Conservation (phyloP, 2,113 vertebrate species). For the Catharus fuscescens region DNA sequence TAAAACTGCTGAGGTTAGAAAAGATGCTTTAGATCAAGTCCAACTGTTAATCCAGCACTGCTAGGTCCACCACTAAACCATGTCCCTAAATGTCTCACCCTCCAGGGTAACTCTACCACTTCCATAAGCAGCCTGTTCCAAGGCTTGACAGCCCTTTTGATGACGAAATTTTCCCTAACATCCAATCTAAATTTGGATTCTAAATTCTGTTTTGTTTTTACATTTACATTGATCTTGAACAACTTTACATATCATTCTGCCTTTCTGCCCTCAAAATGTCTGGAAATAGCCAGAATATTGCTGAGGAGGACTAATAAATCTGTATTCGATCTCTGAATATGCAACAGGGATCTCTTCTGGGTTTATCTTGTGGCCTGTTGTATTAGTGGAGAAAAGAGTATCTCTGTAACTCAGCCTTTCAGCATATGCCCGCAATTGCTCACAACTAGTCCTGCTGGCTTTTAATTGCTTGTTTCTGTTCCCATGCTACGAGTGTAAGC, state of each 20-base stretch:
- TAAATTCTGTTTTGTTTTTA: neutral
- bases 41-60: neutral
- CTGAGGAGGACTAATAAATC: neutral
- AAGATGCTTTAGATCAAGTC: neutral
- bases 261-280: neutral
- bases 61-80: neutral
- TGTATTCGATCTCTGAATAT: neutral
- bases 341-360: neutral
- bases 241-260: neutral
- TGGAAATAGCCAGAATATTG: neutral
- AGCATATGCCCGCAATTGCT: too few relatives aligned
- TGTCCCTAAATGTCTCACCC: neutral
- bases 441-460: neutral
- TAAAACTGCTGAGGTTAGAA: neutral
- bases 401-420: neutral
- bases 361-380: neutral
- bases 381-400: neutral
- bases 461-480: neutral
- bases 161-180: neutral
- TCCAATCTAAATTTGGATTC: neutral
- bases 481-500: neutral
- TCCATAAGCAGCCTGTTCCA: neutral
- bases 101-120: neutral
- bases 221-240: neutral
- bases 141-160: neutral